Conservation (phyloP, 1,140 invertebrate species). For the Dendroctonus valens region DNA sequence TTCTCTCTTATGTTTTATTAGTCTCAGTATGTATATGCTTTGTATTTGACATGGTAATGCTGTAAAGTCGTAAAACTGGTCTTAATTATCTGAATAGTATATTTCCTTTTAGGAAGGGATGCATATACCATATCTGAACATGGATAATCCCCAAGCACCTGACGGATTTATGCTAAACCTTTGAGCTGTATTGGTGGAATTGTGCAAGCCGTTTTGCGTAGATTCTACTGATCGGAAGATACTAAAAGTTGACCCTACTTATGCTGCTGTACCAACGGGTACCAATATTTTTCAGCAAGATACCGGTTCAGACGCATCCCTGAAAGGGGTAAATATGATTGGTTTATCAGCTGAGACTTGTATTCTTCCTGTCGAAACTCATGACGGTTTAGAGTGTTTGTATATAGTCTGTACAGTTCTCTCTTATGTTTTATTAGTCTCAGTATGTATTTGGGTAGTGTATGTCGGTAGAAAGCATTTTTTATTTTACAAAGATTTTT, state of each 20-base stretch:
- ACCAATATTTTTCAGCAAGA: constrained; percentile 44
- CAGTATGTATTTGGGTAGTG: too few species aligned
- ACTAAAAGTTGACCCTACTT: constrained; percentile 86
- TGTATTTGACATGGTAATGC: too few species aligned
- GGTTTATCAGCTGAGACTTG: constrained; percentile 74
- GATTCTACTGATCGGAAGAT: constrained; percentile 64
- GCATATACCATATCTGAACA: constrained; percentile 45
- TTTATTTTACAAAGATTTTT: too few species aligned
- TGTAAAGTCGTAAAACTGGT: too few species aligned
- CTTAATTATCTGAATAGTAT: too few species aligned
- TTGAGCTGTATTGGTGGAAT: constrained; percentile 70
- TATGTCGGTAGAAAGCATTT: too few species aligned
- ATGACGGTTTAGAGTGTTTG: constrained; percentile 59
- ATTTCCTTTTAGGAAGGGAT: too few species aligned
- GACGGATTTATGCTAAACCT: constrained; percentile 94
- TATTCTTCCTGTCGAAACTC: constrained; percentile 66
- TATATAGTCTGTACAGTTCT: too few species aligned
- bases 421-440: too few species aligned
- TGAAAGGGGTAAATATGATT: constrained; percentile 61
- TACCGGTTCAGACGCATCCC: constrained; percentile 36
- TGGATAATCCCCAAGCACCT: constrained; percentile 56
- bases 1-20: too few species aligned
- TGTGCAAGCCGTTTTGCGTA: constrained; percentile 81
- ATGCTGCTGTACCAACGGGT: constrained; percentile 67
- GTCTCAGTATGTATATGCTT: too few species aligned